Conservation (phyloP, 2,888 invertebrate species). For the Macrosiphum euphorbiae region DNA sequence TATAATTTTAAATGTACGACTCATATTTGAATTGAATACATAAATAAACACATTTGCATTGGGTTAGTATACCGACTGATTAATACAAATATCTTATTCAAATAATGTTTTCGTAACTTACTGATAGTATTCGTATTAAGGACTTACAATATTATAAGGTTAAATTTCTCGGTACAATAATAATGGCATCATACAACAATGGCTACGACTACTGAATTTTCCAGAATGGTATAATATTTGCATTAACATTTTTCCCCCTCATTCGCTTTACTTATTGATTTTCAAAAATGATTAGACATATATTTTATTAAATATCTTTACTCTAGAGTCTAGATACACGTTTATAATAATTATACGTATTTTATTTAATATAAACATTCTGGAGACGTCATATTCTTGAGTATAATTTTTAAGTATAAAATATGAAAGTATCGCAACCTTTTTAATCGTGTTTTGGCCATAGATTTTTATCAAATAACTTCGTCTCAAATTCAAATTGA, state of each 20-base stretch:
- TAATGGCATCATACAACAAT: not conserved
- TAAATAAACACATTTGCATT: not conserved
- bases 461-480: not conserved
- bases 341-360: not conserved
- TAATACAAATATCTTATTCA: not conserved
- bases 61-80: not conserved
- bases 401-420: not conserved
- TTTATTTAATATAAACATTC: not conserved
- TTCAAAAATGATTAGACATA: not conserved
- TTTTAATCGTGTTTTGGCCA: not conserved
- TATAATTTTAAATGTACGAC: not conserved
- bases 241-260: not conserved
- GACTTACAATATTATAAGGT: not conserved
- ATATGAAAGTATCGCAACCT: not conserved
- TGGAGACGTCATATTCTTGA: not conserved
- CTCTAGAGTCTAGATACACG: not conserved
- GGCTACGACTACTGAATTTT: not conserved
- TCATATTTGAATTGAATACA: not conserved
- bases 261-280: not conserved
- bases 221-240: not conserved
- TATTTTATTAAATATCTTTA: not conserved
- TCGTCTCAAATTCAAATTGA: not conserved
- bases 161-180: not conserved
- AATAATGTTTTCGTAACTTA: not conserved
- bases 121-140: not conserved